A percentile compares a stretch with the other conserved stretches of the same genome.
These are phyloP conservation scores for Phortica variegata DNA, from an alignment of 1,140 invertebrate genomes.

Conservation along the genomic window DNA sequence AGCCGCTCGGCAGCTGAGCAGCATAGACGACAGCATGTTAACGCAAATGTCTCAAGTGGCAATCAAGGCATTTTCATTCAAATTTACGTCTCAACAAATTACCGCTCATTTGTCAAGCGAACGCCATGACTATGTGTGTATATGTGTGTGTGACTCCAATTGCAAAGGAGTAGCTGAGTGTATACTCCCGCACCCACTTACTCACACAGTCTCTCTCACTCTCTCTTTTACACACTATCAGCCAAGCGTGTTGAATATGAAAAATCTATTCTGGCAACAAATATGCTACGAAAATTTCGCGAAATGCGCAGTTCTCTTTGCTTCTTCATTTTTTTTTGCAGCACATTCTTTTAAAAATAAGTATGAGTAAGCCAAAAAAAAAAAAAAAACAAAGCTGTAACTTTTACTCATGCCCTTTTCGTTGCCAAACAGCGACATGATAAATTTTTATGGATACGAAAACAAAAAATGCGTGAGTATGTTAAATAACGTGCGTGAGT, in stretches of 20 bases:
- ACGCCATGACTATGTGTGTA: slow-evolving; percentile 10
- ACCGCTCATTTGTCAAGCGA: slow-evolving; percentile 52
- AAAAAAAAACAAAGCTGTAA: background rate
- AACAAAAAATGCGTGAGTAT: too few relatives aligned
- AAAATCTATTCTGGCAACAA: slow-evolving; percentile 46
- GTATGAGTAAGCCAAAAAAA: too few relatives aligned
- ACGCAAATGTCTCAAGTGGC: slow-evolving; percentile 56
- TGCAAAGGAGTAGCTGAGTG: too few relatives aligned
- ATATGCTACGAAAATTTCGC: slow-evolving; percentile 38
- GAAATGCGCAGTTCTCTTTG: background rate
- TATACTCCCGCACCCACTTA: background rate
- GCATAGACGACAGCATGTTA: too few relatives aligned
- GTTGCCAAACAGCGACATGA: too few relatives aligned
- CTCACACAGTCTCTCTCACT: background rate
- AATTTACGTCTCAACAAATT: slow-evolving; percentile 57
- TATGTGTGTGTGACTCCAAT: too few relatives aligned
- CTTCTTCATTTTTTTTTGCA: background rate
- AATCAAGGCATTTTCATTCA: slow-evolving; percentile 56
- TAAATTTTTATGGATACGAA: slow-evolving; percentile 26
- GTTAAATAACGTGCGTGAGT: too few relatives aligned
- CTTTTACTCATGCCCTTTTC: slow-evolving; percentile 17
- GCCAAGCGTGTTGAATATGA: slow-evolving; percentile 34
- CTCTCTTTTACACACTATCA: slow-evolving; percentile 5
- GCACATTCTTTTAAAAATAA: slow-evolving; percentile 5
- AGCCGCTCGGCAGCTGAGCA: slow-evolving; percentile 1